A percentile compares a stretch with the other conserved stretches of the same genome.
Evolutionary conservation across 2,113 vertebrate genomes (phyloP).

Genomic region (Hepsetus odoe): DNA sequence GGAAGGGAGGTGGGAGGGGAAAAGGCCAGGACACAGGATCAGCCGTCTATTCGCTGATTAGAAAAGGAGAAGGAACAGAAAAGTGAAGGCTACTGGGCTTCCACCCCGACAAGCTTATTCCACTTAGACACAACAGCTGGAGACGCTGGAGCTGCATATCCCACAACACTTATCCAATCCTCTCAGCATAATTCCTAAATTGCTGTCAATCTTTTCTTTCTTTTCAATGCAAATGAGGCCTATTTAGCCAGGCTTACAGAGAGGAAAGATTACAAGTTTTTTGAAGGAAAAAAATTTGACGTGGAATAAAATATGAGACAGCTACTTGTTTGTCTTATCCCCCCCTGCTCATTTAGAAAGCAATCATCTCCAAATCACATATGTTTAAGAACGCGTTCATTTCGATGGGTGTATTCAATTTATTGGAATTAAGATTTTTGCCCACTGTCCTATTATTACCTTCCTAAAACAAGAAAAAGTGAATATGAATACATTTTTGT

Average conservation of each 20-base stretch:
- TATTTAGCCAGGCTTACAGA: conserved; percentile 37
- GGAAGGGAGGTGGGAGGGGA: conserved; percentile 65
- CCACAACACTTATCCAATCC: conserved; percentile 64
- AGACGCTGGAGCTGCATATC: conserved; percentile 60
- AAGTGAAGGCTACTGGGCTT: conserved; percentile 19
- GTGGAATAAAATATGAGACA: conserved; percentile 44
- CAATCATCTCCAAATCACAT: conserved; percentile 35
- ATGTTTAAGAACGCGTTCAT: conserved; percentile 2
- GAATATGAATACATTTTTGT: not conserved
- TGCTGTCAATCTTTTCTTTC: conserved; percentile 67
- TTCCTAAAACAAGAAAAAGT: not conserved
- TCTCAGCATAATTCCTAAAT: conserved; percentile 67
- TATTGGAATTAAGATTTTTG: too few species aligned
- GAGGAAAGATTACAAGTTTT: conserved; percentile 37
- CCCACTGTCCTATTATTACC: not conserved
- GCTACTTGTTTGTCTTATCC: conserved; percentile 16
- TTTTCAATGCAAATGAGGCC: conserved; percentile 60
- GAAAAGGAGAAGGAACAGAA: conserved; percentile 47
- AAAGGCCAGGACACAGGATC: conserved; percentile 65
- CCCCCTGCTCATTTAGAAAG: conserved; percentile 10
- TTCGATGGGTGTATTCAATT: conserved; percentile 3
- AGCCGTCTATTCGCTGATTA: conserved; percentile 68
- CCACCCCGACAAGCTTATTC: conserved; percentile 1
- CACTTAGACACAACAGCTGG: conserved; percentile 63
- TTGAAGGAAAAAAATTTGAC: conserved; percentile 1